Base-by-base conservation (phyloP, 2,888 invertebrate genomes). In the Eristalis arbustorum region DNA sequence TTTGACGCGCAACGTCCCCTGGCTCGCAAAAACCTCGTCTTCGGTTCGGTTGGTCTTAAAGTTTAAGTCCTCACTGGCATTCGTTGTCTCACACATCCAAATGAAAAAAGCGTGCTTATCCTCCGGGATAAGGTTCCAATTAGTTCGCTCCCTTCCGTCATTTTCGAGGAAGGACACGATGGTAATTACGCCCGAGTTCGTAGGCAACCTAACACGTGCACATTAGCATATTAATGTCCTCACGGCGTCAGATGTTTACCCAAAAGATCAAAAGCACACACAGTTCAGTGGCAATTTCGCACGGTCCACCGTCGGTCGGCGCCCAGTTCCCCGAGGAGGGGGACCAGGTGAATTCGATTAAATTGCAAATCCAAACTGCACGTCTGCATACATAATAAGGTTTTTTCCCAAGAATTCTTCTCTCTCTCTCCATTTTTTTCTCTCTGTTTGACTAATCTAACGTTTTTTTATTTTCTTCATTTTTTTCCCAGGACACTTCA, bases 301-400 rank as follows among this genome's bases (percentile, higher is more conserved):
- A 18, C 49, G 49, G 49, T n/a, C 5, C 42, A 4, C 42, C 42
- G 42, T 42, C n/a, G 40, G 25, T 25, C 25, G 2, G 5, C 31
- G 49, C n/a, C 5, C 42, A 2, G 2, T 5, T 14, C 4, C 42
- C 18, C 23, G 1, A 14, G 59, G 25, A 13, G 13, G 49, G 49
- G 8, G 61, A 25, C 18, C 25, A 59, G 66, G 40, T 59, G 25
- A 40, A 76, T 68, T 67, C 49, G 61, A 76, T 76, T n/a, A 49
- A 68, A 62, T 68, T 76, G 61, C 67, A 76, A 76, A 76, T 76
- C 49, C 49, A 56, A 59, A 23, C 23, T 59, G 59, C 59, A 59
- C 59, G 25, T 59, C 59, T 23, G n/a, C 31, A 31, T 40, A 18
- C 49, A 59, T 59, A 23, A 59, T 59, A 59, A 59, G 25, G n/a